Base-by-base conservation (phyloP, 2,113 vertebrate species). In the Gobiocypris rarus region DNA sequence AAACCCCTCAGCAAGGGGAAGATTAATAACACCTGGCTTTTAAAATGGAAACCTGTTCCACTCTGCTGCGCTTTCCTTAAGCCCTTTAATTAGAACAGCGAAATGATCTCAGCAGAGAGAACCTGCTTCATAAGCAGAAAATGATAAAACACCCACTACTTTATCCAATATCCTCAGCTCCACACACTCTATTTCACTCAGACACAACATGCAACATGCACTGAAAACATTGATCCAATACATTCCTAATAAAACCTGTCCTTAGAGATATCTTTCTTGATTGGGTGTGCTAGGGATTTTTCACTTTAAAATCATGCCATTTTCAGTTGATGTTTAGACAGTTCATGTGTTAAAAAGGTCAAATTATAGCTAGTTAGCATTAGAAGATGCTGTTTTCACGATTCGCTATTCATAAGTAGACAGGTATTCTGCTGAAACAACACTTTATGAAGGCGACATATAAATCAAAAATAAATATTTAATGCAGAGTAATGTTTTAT, bases 21-120 rank as follows among this genome's bases (percentile, higher is more conserved):
- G 82, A 89, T 89, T 85, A 90, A 90, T 89, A 78, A 81, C 63
- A 85, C 56, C 67, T 78, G 83, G 34, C 73, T 63, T 38, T 69
- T 59, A 83, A 84, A 88, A 79, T 81, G 70, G 65, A 79, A 69
- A 82, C 78, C 70, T 56, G 83, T 87, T 89, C 83, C 85, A 86
- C 82, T 89, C 82, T 81, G 61, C 50, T 56, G 73, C 63, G 69
- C 65, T 74, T 74, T 75, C 74, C 67, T 76, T 41, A 73, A 80
- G 50, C 79, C 58, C 79, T 78, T 90, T 91, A 87, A 89, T 88
- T 88, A 89, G 43, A 54, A 48, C 22, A 9, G 59, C 56, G 50
- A 31, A 83, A 86, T 45, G 38, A 82, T 63, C 63, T 74, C 71
- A 56, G 56, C 50, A 88, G 48, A 83, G 65, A 86, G 85, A 81